Percentiles rank a stretch among this genome's conserved stretches.
phyloP scores from a whole-genome alignment of 2,888 invertebrate genomes.

The Metellina segmentata region DNA sequence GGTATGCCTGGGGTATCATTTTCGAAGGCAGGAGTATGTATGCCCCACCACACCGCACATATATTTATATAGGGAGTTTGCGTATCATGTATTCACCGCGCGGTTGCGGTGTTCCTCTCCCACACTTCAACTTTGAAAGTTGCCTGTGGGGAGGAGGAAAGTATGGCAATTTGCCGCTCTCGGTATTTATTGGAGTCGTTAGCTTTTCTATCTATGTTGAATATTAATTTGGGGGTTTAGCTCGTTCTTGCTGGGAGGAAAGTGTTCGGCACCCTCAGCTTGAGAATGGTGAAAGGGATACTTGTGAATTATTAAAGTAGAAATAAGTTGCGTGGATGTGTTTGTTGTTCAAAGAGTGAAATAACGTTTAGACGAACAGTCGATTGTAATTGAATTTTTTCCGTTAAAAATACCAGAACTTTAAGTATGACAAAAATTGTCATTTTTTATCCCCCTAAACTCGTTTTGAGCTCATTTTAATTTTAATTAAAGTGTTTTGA shows the following conservation, averaged over 20 bases:
- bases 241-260: background rate
- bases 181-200: conserved; percentile 71
- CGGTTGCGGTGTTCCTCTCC: conserved; percentile 27
- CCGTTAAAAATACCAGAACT: too few species aligned
- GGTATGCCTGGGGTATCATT: conserved; percentile 39
- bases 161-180: conserved; percentile 59
- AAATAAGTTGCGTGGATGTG: background rate
- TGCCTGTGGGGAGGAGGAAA: conserved; percentile 29
- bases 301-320: background rate
- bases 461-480: too few species aligned
- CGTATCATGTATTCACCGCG: conserved; percentile 55
- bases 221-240: conserved; percentile 64
- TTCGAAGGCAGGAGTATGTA: conserved; percentile 24
- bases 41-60: conserved; percentile 6
- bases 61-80: conserved; percentile 35
- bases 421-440: too few species aligned
- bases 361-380: too few species aligned
- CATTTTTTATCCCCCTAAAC: too few species aligned
- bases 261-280: background rate
- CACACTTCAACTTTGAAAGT: background rate
- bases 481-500: too few species aligned
- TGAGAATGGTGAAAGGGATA: background rate
- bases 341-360: too few species aligned
- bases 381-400: too few species aligned
- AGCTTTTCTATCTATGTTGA: conserved; percentile 63